Evolutionary conservation across 2,113 vertebrate genomes (phyloP).

Genomic region (Xenopus laevis): DNA sequence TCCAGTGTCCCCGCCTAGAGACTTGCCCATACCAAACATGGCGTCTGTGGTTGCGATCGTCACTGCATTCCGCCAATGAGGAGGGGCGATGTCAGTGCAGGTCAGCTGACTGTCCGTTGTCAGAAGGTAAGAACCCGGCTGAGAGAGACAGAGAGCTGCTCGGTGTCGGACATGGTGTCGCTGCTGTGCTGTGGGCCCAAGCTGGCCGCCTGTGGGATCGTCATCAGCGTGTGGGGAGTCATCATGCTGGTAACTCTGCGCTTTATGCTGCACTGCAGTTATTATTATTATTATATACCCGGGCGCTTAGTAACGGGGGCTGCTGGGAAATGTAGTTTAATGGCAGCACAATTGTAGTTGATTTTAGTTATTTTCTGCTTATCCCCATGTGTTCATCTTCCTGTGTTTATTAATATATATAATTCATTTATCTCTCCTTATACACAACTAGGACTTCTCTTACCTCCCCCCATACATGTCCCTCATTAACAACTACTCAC

Average conservation of each 20-base stretch:
- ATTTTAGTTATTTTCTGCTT: too few relatives aligned
- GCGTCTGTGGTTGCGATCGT: neutral
- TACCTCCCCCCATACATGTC: too few relatives aligned
- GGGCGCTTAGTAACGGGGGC: too few relatives aligned
- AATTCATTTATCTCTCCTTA: too few relatives aligned
- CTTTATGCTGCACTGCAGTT: neutral
- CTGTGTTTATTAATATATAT: too few relatives aligned
- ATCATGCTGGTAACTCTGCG: conserved; percentile 81
- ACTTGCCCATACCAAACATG: neutral
- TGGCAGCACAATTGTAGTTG: too few relatives aligned
- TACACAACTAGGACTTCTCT: too few relatives aligned
- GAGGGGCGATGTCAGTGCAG: neutral
- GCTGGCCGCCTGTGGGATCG: conserved; percentile 88
- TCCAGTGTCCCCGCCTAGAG: neutral
- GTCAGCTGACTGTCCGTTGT: neutral
- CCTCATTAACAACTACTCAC: too few relatives aligned
- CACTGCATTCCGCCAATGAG: neutral
- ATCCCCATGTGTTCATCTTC: too few relatives aligned
- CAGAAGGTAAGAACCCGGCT: neutral
- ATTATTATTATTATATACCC: too few relatives aligned
- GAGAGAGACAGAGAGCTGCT: neutral
- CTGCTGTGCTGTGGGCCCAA: conserved; percentile 88
- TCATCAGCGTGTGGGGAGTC: conserved; percentile 87
- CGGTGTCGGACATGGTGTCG: conserved; percentile 68
- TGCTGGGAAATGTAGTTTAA: neutral